Evolutionary conservation across 2,888 invertebrate genomes (phyloP).

Genomic region (Deroplatys truncata): DNA sequence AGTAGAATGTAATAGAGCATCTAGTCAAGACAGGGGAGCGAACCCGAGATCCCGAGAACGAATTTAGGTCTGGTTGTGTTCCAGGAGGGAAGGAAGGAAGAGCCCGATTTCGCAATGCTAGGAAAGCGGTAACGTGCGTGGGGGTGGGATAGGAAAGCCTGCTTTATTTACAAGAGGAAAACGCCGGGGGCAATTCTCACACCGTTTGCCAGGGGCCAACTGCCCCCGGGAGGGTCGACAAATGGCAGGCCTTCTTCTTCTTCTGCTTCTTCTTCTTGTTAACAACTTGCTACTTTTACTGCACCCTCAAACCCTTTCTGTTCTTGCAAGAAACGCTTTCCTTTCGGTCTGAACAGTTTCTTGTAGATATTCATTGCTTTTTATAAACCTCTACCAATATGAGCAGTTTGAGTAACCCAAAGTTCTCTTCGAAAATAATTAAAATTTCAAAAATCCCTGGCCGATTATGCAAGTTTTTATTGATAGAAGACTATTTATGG

Average conservation of each 20-base stretch:
- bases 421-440: no score
- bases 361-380: not conserved
- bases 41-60: not conserved
- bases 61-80: not conserved
- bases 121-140: not conserved
- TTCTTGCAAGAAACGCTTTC: not conserved
- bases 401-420: not conserved
- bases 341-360: not conserved
- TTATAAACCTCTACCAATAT: not conserved
- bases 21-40: not conserved
- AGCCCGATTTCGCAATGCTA: not conserved
- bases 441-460: no score
- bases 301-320: not conserved
- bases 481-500: no score
- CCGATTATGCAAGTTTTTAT: no score
- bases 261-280: not conserved
- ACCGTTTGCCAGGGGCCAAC: constrained; percentile 16
- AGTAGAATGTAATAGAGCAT: not conserved
- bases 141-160: not conserved
- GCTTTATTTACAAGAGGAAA: constrained; percentile 24
- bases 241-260: constrained; percentile 8
- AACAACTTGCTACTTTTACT: not conserved
- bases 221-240: constrained; percentile 20
- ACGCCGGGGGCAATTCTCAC: constrained; percentile 21
- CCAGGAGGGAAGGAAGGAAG: no score